A percentile compares a stretch with the other conserved stretches of the same genome.
These are phyloP conservation scores for Perccottus glenii DNA, from an alignment of 2,113 vertebrate genomes.

Conservation along the genomic window DNA sequence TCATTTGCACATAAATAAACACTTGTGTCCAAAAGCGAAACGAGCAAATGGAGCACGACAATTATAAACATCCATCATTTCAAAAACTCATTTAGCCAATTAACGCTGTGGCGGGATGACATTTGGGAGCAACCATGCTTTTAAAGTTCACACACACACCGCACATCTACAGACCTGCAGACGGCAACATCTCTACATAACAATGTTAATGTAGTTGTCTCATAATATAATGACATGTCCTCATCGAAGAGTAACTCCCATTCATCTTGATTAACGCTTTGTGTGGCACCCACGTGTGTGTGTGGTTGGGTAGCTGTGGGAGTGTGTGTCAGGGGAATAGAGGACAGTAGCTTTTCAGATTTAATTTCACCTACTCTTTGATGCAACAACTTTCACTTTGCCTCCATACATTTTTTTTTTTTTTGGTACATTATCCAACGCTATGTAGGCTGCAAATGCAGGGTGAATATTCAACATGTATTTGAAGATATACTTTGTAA, in stretches of 20 bases:
- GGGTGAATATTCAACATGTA: conserved; percentile 26
- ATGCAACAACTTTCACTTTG: conserved; percentile 7
- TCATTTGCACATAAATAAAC: conserved; percentile 32
- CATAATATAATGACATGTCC: conserved; percentile 40
- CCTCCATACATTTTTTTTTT: background rate
- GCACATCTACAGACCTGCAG: background rate
- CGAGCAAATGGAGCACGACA: conserved; percentile 58
- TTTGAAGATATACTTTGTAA: conserved; percentile 18
- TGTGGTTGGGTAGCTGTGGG: background rate
- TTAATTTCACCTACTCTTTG: conserved; percentile 21
- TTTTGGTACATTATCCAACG: too few relatives aligned
- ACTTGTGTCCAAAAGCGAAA: conserved; percentile 25
- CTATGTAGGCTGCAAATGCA: conserved; percentile 8
- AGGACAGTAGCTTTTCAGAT: conserved; percentile 43
- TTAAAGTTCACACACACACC: conserved; percentile 44
- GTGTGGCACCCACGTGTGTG: conserved; percentile 1
- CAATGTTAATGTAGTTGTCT: conserved; percentile 48
- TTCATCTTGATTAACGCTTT: conserved; percentile 50
- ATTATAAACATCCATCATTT: conserved; percentile 73
- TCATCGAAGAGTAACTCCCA: conserved; percentile 37
- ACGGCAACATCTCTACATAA: conserved; percentile 29
- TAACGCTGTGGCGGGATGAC: conserved; percentile 58
- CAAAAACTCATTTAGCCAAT: conserved; percentile 70
- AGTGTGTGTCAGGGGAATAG: conserved; percentile 31
- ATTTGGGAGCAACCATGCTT: conserved; percentile 40